Percentiles rank a stretch among this genome's conserved stretches.
phyloP scores from a whole-genome alignment of 2,888 invertebrate genomes.

The Drosophila macrospina region DNA sequence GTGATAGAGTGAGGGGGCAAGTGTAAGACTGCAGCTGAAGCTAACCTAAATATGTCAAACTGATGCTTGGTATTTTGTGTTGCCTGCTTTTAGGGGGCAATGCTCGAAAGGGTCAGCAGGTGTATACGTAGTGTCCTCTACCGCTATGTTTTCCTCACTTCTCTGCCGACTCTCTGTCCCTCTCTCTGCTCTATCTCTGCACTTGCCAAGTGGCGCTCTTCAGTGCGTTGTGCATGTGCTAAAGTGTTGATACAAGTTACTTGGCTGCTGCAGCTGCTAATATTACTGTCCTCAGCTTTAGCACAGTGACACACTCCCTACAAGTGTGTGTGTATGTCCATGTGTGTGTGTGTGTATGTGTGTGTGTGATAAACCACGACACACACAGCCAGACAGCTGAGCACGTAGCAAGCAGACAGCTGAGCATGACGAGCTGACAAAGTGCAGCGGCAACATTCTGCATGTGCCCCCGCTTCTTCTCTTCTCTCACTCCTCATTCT shows the following conservation, averaged over 20 bases:
- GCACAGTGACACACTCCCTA: conserved; percentile 68
- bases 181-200: not conserved
- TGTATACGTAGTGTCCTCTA: conserved; percentile 23
- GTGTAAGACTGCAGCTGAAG: conserved; percentile 20
- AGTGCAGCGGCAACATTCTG: conserved; percentile 59
- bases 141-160: not conserved
- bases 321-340: conserved; percentile 10
- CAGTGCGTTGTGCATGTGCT: conserved; percentile 68
- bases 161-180: not conserved
- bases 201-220: conserved; percentile 62
- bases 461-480: not conserved
- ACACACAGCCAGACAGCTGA: conserved; percentile 58
- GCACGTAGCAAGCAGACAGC: conserved; percentile 68
- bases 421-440: conserved; percentile 77
- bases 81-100: conserved; percentile 66
- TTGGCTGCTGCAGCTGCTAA: conserved; percentile 48
- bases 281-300: conserved; percentile 57
- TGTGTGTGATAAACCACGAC: conserved; percentile 48
- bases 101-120: conserved; percentile 72
- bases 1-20: conserved; percentile 6
- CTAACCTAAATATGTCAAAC: conserved; percentile 75
- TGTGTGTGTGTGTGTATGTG: conserved; percentile 13
- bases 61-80: conserved; percentile 60
- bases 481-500: not conserved
- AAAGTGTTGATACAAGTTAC: conserved; percentile 79